phyloP scores from a whole-genome alignment of 2,113 vertebrate genomes.

The Phyllopteryx taeniolatus region DNA sequence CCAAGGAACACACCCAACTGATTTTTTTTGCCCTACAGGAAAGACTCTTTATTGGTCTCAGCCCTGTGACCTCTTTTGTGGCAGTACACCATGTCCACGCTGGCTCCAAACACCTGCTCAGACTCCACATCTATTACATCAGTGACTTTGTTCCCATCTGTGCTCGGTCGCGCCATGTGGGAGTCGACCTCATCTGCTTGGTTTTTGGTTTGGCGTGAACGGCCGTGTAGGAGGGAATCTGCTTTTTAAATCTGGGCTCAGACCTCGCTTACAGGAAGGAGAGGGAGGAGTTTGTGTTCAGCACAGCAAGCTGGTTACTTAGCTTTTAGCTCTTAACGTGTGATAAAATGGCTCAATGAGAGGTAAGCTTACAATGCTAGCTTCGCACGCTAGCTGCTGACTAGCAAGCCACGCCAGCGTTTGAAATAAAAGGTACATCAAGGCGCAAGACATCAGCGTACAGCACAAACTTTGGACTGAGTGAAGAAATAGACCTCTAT shows the following conservation, averaged over 20 bases:
- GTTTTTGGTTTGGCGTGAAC: not conserved
- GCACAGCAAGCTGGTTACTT: not conserved
- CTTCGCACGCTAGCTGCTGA: not conserved
- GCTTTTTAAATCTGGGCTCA: not conserved
- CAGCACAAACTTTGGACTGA: too few species aligned
- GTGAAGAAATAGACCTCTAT: too few species aligned
- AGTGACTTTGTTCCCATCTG: not conserved
- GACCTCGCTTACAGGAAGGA: not conserved
- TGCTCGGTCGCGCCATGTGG: not conserved
- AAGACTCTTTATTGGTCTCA: not conserved
- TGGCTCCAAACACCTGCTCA: conserved; percentile 1
- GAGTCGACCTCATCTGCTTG: conserved; percentile 1
- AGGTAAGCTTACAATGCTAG: not conserved
- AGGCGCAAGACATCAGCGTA: too few species aligned
- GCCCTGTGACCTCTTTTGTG: not conserved
- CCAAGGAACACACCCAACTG: not conserved
- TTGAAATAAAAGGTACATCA: too few species aligned
- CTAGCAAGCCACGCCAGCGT: too few species aligned
- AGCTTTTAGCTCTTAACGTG: not conserved
- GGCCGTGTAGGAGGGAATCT: not conserved
- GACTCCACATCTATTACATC: not conserved
- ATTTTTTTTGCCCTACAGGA: not conserved
- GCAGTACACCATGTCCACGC: not conserved
- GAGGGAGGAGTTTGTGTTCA: not conserved
- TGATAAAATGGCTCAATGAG: not conserved